These are phyloP conservation scores for Anolis sagrei DNA, from an alignment of 2,113 vertebrate species.

Conservation along the genomic window DNA sequence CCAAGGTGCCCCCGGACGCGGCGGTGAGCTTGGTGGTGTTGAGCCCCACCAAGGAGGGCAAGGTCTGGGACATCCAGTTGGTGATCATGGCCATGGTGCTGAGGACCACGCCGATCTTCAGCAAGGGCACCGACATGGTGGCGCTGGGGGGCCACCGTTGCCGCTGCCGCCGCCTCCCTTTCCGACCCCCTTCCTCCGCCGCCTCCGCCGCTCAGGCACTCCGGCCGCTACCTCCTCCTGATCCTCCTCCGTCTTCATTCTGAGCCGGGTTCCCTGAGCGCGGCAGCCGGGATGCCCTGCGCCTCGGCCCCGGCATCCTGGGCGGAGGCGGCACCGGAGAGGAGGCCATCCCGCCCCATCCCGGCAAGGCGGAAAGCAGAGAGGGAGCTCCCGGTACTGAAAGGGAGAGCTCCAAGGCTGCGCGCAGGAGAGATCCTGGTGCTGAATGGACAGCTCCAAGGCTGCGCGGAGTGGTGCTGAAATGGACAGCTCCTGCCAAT, in stretches of 20 bases:
- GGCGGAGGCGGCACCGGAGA: background rate
- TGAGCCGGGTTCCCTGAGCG: slow-evolving; percentile 73
- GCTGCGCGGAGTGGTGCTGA: too few relatives aligned
- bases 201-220: slow-evolving; percentile 52
- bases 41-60: slow-evolving; percentile 95
- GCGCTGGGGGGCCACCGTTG: background rate
- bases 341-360: too few relatives aligned
- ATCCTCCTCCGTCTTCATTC: slow-evolving; percentile 82
- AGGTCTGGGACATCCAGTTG: slow-evolving; percentile 99
- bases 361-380: too few relatives aligned
- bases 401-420: too few relatives aligned
- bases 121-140: slow-evolving; percentile 93
- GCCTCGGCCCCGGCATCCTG: too few relatives aligned
- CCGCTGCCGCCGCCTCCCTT: background rate
- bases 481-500: too few relatives aligned
- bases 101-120: slow-evolving; percentile 97
- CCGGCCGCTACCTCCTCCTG: slow-evolving; percentile 68
- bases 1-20: slow-evolving; percentile 87
- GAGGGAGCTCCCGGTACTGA: too few relatives aligned
- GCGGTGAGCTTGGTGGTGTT: slow-evolving; percentile 92
- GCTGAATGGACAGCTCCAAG: too few relatives aligned
- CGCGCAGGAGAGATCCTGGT: too few relatives aligned
- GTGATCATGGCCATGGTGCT: slow-evolving; percentile 99
- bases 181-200: background rate
- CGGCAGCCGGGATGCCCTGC: background rate